Evolutionary conservation across 2,113 vertebrate genomes (phyloP).

Genomic region (Dolichotis patagonum): DNA sequence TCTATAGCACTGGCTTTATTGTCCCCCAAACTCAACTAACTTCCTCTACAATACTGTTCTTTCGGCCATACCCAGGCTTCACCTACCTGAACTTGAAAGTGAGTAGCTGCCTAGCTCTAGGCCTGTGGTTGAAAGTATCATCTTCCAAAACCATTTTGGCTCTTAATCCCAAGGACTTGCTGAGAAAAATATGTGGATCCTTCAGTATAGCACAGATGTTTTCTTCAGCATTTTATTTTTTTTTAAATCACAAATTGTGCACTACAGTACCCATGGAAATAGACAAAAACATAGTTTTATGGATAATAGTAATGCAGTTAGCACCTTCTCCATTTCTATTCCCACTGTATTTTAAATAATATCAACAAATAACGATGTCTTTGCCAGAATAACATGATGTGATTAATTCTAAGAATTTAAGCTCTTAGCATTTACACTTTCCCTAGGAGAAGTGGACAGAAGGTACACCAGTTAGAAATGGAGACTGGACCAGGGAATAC

Average conservation of each 20-base stretch:
- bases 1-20: background rate
- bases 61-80: background rate
- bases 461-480: background rate
- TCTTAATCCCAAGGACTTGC: background rate
- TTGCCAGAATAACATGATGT: background rate
- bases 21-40: background rate
- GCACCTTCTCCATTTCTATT: background rate
- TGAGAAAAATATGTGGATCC: background rate
- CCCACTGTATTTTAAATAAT: background rate
- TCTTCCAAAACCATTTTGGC: background rate
- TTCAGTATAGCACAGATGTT: background rate
- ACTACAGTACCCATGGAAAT: background rate
- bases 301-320: background rate
- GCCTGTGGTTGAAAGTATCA: background rate
- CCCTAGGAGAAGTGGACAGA: background rate
- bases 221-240: background rate
- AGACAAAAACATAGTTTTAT: background rate
- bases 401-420: background rate
- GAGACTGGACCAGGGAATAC: background rate
- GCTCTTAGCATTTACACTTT: background rate
- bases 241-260: background rate
- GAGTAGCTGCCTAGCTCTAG: background rate
- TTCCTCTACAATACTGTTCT: background rate
- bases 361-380: background rate
- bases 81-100: background rate